Conservation (phyloP, 2,888 invertebrate genomes). For the Isoperla grammatica region DNA sequence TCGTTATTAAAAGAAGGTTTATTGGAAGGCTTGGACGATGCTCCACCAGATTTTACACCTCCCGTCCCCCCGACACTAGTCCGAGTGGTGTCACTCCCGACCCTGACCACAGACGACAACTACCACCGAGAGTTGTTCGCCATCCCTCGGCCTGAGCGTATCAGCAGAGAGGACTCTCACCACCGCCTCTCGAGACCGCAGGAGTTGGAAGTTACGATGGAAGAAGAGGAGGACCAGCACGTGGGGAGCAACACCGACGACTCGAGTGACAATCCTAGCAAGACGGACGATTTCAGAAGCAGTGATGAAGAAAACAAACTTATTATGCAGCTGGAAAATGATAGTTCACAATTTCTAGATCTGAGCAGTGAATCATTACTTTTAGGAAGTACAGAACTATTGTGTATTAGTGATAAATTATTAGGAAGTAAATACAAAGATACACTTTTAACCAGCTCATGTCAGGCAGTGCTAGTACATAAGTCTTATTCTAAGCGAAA, state of each 20-base stretch:
- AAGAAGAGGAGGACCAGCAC: conserved; percentile 59
- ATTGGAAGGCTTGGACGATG: conserved; percentile 48
- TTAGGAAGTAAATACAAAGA: background rate
- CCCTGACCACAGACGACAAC: conserved; percentile 53
- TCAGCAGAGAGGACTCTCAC: conserved; percentile 10
- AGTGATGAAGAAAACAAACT: conserved; percentile 27
- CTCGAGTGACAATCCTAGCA: conserved; percentile 5
- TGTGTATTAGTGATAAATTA: background rate
- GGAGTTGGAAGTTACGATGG: conserved; percentile 63
- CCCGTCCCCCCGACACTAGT: conserved; percentile 59
- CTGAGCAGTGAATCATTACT: conserved; percentile 16
- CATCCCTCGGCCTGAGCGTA: conserved; percentile 7
- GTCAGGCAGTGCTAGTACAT: background rate
- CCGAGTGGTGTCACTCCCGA: conserved; percentile 62
- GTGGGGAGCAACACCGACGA: conserved; percentile 10
- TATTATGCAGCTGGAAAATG: conserved; percentile 24
- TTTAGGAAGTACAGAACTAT: background rate
- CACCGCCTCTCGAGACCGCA: conserved; percentile 28
- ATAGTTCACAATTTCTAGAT: conserved; percentile 11
- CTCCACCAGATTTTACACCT: conserved; percentile 53
- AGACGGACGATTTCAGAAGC: conserved; percentile 19
- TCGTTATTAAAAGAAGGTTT: conserved; percentile 66
- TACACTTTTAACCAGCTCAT: background rate
- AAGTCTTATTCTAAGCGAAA: background rate
- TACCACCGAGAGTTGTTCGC: conserved; percentile 8